Conservation (phyloP, 2,797 vertebrate genomes). For the Nasua narica region DNA sequence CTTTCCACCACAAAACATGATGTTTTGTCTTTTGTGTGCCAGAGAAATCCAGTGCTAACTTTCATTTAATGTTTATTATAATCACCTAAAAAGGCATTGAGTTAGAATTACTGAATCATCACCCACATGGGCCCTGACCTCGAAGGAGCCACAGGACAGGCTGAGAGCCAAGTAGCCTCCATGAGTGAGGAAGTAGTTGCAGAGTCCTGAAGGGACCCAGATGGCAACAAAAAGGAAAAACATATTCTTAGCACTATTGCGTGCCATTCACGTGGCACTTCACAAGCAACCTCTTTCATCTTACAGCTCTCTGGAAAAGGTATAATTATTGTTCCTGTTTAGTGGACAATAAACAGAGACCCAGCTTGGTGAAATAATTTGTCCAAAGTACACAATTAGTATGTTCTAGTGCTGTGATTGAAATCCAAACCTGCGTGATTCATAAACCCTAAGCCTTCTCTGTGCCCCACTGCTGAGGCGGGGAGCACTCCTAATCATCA, state of each 20-base stretch:
- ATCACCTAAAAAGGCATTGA: neutral
- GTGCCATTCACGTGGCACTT: neutral
- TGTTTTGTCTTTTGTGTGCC: neutral
- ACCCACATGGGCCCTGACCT: too few relatives aligned
- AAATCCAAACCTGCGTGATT: neutral
- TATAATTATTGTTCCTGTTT: neutral
- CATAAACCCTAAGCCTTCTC: neutral
- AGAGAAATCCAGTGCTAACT: neutral
- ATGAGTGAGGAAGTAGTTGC: too few relatives aligned
- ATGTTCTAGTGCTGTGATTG: neutral
- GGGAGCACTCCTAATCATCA: neutral
- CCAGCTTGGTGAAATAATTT: neutral
- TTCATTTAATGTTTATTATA: neutral
- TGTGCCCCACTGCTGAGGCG: neutral
- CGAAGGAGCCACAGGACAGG: neutral
- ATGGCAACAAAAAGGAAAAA: fast-evolving
- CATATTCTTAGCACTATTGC: neutral
- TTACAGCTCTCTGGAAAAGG: neutral
- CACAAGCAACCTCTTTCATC: neutral
- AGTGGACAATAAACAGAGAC: neutral
- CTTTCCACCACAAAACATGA: neutral
- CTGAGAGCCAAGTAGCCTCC: neutral
- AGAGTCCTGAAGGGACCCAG: neutral
- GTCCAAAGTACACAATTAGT: neutral
- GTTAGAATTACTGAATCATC: neutral